Evolutionary conservation across 2,113 vertebrate genomes (phyloP).

Genomic region (Corapipo altera): DNA sequence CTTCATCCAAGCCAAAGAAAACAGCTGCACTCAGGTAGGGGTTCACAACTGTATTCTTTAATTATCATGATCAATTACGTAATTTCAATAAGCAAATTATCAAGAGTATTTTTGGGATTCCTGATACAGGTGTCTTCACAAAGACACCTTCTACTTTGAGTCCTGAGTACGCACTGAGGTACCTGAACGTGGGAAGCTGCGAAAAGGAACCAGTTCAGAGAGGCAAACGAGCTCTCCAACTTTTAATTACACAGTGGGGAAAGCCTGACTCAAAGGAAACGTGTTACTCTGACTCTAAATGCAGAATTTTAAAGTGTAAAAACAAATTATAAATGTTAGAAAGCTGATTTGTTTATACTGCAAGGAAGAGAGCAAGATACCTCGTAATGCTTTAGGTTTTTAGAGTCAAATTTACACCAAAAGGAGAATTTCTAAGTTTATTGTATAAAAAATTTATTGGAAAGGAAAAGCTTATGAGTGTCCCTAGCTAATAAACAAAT

Average conservation of each 20-base stretch:
- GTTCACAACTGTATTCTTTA: not conserved
- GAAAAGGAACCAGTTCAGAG: slow-evolving; percentile 20
- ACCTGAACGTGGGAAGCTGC: not conserved
- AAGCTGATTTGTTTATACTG: not conserved
- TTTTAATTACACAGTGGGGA: not conserved
- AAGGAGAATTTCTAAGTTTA: not conserved
- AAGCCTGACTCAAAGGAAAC: not conserved
- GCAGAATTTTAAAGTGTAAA: not conserved
- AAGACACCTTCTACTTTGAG: not conserved
- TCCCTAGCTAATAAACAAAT: not conserved
- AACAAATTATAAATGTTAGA: not conserved
- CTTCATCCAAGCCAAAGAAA: not conserved
- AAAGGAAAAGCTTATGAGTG: not conserved
- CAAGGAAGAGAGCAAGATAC: not conserved
- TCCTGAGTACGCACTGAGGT: not conserved
- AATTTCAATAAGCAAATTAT: not conserved
- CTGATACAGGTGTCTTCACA: not conserved
- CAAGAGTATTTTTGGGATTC: not conserved
- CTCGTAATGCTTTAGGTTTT: not conserved
- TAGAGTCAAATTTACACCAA: not conserved
- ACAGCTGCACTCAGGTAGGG: not conserved
- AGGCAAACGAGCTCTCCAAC: not conserved
- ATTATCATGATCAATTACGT: rapidly evolving
- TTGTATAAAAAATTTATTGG: not conserved
- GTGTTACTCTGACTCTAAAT: not conserved